Conservation (phyloP, 2,888 invertebrate species). For the Agrypnus murinus region DNA sequence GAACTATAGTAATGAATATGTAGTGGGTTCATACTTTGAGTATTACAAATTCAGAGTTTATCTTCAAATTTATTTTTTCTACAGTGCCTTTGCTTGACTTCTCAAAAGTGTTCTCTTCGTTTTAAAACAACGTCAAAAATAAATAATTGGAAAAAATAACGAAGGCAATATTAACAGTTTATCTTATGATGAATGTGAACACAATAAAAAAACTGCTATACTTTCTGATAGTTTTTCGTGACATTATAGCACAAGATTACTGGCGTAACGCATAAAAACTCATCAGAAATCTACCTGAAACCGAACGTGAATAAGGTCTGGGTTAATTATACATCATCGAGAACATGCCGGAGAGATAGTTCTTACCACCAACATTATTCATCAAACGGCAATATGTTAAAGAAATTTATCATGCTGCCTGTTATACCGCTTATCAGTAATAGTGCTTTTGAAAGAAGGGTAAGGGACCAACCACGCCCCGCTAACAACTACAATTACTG, state of each 20-base stretch:
- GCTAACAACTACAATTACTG: slow-evolving; percentile 67
- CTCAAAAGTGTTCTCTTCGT: too few relatives aligned
- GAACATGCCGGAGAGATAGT: slow-evolving; percentile 52
- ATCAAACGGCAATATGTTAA: slow-evolving; percentile 36
- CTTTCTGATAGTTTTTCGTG: slow-evolving; percentile 28
- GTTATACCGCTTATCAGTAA: slow-evolving; percentile 53
- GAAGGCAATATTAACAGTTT: too few relatives aligned
- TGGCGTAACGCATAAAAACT: slow-evolving; percentile 30
- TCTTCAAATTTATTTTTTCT: too few relatives aligned
- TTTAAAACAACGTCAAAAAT: too few relatives aligned
- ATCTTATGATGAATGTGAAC: neutral
- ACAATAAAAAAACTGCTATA: neutral
- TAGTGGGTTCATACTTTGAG: too few relatives aligned
- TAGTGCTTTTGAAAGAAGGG: slow-evolving; percentile 51
- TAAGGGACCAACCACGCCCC: slow-evolving; percentile 62
- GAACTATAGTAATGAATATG: too few relatives aligned
- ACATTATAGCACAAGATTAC: slow-evolving; percentile 18
- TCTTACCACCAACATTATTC: slow-evolving; percentile 52
- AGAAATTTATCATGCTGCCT: slow-evolving; percentile 29
- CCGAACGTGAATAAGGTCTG: slow-evolving; percentile 54
- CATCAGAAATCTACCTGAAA: slow-evolving; percentile 47
- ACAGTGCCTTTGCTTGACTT: too few relatives aligned
- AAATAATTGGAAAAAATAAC: too few relatives aligned
- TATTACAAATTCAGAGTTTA: too few relatives aligned
- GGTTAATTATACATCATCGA: slow-evolving; percentile 60